A percentile compares a stretch with the other conserved stretches of the same genome.
phyloP scores from a whole-genome alignment of 2,888 invertebrate species.

The Asteroscopus sphinx region DNA sequence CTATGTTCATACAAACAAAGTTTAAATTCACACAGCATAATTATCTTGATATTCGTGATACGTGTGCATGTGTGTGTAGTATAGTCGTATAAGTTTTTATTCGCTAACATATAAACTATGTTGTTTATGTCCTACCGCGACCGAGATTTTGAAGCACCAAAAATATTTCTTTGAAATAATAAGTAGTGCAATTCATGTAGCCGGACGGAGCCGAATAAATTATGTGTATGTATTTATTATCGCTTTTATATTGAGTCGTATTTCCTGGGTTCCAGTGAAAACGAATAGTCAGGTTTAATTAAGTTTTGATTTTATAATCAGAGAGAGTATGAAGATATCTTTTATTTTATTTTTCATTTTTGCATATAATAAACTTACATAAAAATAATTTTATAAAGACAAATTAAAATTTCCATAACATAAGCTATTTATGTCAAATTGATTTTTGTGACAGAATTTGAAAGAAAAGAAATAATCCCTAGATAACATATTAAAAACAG shows the following conservation, averaged over 20 bases:
- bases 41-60: slow-evolving; percentile 9
- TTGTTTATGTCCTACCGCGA: slow-evolving; percentile 72
- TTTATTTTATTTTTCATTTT: neutral
- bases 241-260: slow-evolving; percentile 25
- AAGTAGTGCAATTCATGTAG: slow-evolving; percentile 47
- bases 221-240: slow-evolving; percentile 23
- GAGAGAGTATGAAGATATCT: neutral
- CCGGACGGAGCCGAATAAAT: slow-evolving; percentile 25
- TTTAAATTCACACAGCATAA: slow-evolving; percentile 53
- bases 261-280: neutral
- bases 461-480: too few relatives aligned
- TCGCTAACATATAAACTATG: slow-evolving; percentile 57
- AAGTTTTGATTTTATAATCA: slow-evolving; percentile 4
- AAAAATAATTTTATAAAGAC: too few relatives aligned
- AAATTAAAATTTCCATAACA: too few relatives aligned
- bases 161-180: slow-evolving; percentile 57
- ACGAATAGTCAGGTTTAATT: slow-evolving; percentile 17
- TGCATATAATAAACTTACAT: neutral
- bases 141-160: slow-evolving; percentile 64
- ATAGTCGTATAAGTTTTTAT: slow-evolving; percentile 45
- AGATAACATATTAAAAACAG: too few relatives aligned
- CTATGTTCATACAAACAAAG: slow-evolving; percentile 53
- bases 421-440: too few relatives aligned
- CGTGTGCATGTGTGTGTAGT: slow-evolving; percentile 36
- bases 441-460: too few relatives aligned